Percentiles rank a stretch among this genome's conserved stretches.
phyloP scores from a whole-genome alignment of 2,888 invertebrate genomes.

The Latrodectus elegans region DNA sequence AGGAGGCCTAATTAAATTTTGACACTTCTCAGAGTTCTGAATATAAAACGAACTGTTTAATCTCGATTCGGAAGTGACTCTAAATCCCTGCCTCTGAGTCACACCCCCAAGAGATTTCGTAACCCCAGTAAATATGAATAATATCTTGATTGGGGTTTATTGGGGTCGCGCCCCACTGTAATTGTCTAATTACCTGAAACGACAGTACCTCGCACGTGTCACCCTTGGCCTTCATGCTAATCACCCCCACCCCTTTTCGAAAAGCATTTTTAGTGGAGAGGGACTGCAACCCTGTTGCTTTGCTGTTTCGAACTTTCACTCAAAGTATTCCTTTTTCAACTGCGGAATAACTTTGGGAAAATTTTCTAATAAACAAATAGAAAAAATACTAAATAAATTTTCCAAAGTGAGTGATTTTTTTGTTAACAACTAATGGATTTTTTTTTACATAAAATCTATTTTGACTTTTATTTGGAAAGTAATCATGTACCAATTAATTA shows the following conservation, averaged over 20 bases:
- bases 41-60: slow-evolving; percentile 66
- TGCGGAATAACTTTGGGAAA: too few species aligned
- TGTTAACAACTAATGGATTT: too few species aligned
- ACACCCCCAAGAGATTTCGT: slow-evolving; percentile 42
- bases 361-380: too few species aligned
- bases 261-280: neutral
- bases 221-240: slow-evolving; percentile 21
- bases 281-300: neutral
- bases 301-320: neutral
- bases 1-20: slow-evolving; percentile 56
- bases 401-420: too few species aligned
- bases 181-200: slow-evolving; percentile 70
- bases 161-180: slow-evolving; percentile 68
- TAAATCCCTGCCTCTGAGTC: slow-evolving; percentile 59
- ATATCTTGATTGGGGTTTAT: slow-evolving; percentile 70
- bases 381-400: too few species aligned
- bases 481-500: too few species aligned
- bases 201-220: slow-evolving; percentile 57
- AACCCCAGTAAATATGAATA: slow-evolving; percentile 68
- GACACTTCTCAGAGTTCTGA: slow-evolving; percentile 54
- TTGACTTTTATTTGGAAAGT: too few species aligned
- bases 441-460: too few species aligned
- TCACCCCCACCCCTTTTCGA: slow-evolving; percentile 22
- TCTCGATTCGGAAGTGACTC: slow-evolving; percentile 43
- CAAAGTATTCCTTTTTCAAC: neutral